Evolutionary conservation across 2,113 vertebrate species (phyloP), one percentile per base, ranked within the genome.

Genomic region (Oncorhynchus nerka): DNA sequence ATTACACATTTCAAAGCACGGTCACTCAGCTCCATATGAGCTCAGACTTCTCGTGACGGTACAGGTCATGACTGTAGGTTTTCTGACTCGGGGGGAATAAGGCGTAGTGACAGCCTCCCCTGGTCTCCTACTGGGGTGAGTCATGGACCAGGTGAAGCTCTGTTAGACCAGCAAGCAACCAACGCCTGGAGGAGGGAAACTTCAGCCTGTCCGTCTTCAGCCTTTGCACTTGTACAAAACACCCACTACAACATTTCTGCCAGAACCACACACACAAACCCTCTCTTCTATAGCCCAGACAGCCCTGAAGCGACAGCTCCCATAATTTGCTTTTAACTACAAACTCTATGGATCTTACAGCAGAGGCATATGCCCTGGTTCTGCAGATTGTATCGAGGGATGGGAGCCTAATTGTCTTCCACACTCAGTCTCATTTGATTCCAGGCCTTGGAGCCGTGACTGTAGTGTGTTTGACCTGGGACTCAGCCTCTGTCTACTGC

Each of bases 321-420:
- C 70, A 80, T 86, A 84, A 85, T 83, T 83, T 62, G 12, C 82
- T 73, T 78, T 85, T 82, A 86, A 81, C 81, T 83, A 4, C 77
- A 81, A 85, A 76, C 81, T 71, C 81, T 74, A 9, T 84, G 79
- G 49, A 3, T 79, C 62, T 80, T 80, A 15, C 70, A 64, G 62
- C 77, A 70, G 73, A 49, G 68, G 73, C 57, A 49, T 69, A 34
- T 20, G 32, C 64, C 34, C 64, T 24, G 69, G 69, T 72, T 79
- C 68, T 77, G 75, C 51, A 79, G 22, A 84, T 39, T 71, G 68
- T 75, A 76, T 77, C 48, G 30, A 65, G 68, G 77, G 67, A 79
- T 32, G 32, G 61, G 68, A 59, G 73, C 49, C 79, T 75, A 71
- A 81, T 88, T 89, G 75, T 74, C 74, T 24, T 80, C 76, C 24